Evolutionary conservation across 2,888 invertebrate genomes (phyloP), one percentile per base, ranked within the genome.

Genomic region (Lasius platythorax): DNA sequence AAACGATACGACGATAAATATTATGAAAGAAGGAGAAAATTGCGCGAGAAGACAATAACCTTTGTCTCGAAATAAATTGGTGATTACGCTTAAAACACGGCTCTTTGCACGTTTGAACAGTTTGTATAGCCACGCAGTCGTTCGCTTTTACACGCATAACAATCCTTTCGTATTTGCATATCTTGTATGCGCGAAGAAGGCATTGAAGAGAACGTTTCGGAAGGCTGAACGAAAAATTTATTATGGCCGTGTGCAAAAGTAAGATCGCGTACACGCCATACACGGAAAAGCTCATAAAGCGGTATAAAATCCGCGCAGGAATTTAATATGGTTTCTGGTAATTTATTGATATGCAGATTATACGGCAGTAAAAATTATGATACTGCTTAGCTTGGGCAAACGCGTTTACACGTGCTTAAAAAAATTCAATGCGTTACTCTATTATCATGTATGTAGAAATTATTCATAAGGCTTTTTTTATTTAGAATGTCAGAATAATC

Each of bases 271-370:
- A 46, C 6, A 28, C 11, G 18, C 37, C 61, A 30, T 58, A 53
- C 28, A 37, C 0, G 8, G 28, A 53, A 37, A 53, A 78, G 53
- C 12, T 11, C n/a, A 23, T 61, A 15, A 53, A 53, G 15, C 28
- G 28, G 23, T 23, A 46, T 46, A 15, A 70, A 68, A 78, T 4
- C 43, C 9, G 30, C 53, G 43, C 40, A 58, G 30, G 12, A 78
- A 78, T 78, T 68, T 78, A 68, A 78, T 78, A 78, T 56, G 40
- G 15, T n/a, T 76, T 56, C 53, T 64, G n/a, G 1, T 68, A 68
- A 78, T 78, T 67, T 67, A 67, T 68, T 3, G 12, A 76, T 40
- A 37, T 43, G 43, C 8, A 40, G 2, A 78, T 67, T 78, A 68
- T 28, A 8, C 40, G n/a, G n/a, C 18, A 40, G 18, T 40, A 68